Evolutionary conservation across 2,797 vertebrate genomes (phyloP).

Genomic region (Lophius americanus): DNA sequence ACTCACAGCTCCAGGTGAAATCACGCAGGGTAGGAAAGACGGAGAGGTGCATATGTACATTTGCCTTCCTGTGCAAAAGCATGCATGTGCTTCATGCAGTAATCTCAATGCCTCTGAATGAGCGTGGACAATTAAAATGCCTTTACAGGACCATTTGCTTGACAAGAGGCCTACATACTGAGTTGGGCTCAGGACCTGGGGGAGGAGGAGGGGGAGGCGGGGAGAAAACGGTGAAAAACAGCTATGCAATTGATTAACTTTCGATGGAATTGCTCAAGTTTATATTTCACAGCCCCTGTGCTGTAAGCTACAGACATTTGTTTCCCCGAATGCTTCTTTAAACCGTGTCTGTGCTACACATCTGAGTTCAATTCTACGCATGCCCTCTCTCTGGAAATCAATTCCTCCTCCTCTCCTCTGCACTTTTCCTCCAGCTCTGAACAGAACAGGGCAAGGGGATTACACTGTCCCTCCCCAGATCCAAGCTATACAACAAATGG

Average conservation of each 20-base stretch:
- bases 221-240: constrained; percentile 63
- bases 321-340: constrained; percentile 74
- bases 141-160: constrained; percentile 63
- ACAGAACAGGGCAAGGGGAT: constrained; percentile 70
- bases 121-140: constrained; percentile 65
- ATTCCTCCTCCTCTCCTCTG: constrained; percentile 69
- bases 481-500: constrained; percentile 78
- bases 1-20: constrained; percentile 70
- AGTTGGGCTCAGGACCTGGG: constrained; percentile 45
- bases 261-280: constrained; percentile 72
- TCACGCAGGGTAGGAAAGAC: constrained; percentile 20
- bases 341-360: constrained; percentile 68
- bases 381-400: constrained; percentile 76
- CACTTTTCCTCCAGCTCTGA: constrained; percentile 74
- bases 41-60: constrained; percentile 18
- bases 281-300: constrained; percentile 60
- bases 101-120: constrained; percentile 53
- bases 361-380: constrained; percentile 79
- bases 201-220: constrained; percentile 22
- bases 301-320: constrained; percentile 76
- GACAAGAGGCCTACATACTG: constrained; percentile 64
- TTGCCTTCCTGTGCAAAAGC: constrained; percentile 39
- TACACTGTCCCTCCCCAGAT: constrained; percentile 76
- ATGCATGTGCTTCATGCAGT: constrained; percentile 37
- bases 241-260: constrained; percentile 80